Conservation (phyloP, 1,140 invertebrate genomes). For the Heliconius melpomene region DNA sequence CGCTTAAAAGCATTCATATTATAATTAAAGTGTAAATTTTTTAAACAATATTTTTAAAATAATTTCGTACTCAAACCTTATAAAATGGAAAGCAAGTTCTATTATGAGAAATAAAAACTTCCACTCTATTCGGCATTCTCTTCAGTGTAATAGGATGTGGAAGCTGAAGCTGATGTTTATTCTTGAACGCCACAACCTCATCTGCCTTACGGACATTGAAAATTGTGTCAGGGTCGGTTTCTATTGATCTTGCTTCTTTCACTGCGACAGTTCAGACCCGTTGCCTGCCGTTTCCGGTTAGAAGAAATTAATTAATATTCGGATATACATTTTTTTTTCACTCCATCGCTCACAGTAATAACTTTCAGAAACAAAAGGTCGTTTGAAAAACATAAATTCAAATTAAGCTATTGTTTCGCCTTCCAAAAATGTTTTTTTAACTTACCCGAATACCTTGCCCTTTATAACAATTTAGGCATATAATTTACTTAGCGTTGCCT, state of each 20-base stretch:
- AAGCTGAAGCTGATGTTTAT: conserved; percentile 62
- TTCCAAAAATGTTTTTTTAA: conserved; percentile 33
- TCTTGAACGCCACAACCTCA: conserved; percentile 60
- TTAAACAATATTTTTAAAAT: background rate
- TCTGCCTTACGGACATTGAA: conserved; percentile 67
- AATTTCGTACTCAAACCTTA: background rate
- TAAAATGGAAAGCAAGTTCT: background rate
- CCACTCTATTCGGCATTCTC: conserved; percentile 41
- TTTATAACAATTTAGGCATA: conserved; percentile 34
- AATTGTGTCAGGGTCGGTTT: conserved; percentile 76
- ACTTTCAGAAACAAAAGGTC: conserved; percentile 40
- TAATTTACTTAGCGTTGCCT: conserved; percentile 39
- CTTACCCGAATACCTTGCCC: background rate
- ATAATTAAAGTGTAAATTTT: background rate
- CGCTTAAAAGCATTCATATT: background rate
- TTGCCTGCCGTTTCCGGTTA: conserved; percentile 44
- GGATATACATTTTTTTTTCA: conserved; percentile 37
- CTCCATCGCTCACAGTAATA: conserved; percentile 34
- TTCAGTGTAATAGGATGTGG: conserved; percentile 56
- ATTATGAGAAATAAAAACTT: conserved; percentile 33
- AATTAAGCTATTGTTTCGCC: conserved; percentile 42
- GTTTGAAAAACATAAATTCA: conserved; percentile 38
- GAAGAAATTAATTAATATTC: conserved; percentile 43
- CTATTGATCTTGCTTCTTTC: conserved; percentile 76
- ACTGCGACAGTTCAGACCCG: conserved; percentile 51